These are phyloP conservation scores for Patella ulyssiponensis DNA, from an alignment of 2,888 invertebrate genomes.

Conservation along the genomic window DNA sequence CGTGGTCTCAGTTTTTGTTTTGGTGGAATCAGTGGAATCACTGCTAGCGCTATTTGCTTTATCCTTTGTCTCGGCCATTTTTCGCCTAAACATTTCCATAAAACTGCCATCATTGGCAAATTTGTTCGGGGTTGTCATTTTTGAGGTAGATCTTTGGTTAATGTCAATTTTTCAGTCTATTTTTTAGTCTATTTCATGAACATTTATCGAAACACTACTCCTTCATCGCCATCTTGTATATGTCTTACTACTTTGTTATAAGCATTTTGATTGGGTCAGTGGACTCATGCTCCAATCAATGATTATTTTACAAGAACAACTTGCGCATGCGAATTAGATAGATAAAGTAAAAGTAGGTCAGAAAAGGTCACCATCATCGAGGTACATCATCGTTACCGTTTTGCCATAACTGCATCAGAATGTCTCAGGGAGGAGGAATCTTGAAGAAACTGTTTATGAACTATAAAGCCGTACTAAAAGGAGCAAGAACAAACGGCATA, in stretches of 20 bases:
- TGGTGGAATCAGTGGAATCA: no score
- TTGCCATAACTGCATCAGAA: background rate
- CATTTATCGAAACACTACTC: no score
- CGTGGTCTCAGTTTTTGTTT: slow-evolving; percentile 8
- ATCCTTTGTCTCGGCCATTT: slow-evolving; percentile 78
- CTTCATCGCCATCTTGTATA: no score
- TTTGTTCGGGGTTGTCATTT: slow-evolving; percentile 41
- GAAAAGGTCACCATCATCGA: background rate
- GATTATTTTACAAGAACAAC: background rate
- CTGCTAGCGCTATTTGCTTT: background rate
- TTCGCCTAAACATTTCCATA: slow-evolving; percentile 88
- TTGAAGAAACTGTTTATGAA: slow-evolving; percentile 24
- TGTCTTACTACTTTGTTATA: background rate
- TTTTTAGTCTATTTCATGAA: background rate
- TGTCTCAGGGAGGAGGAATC: slow-evolving; percentile 18
- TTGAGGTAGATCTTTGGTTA: no score
- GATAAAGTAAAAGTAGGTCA: background rate
- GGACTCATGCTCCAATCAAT: background rate
- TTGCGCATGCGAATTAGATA: background rate
- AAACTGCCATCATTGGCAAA: slow-evolving; percentile 93
- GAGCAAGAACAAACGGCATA: slow-evolving; percentile 23
- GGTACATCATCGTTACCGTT: background rate
- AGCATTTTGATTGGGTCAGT: background rate
- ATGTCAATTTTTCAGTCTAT: background rate
- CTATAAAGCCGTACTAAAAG: slow-evolving; percentile 32